Conservation (phyloP, 2,888 invertebrate genomes). For the Smittia sp. region DNA sequence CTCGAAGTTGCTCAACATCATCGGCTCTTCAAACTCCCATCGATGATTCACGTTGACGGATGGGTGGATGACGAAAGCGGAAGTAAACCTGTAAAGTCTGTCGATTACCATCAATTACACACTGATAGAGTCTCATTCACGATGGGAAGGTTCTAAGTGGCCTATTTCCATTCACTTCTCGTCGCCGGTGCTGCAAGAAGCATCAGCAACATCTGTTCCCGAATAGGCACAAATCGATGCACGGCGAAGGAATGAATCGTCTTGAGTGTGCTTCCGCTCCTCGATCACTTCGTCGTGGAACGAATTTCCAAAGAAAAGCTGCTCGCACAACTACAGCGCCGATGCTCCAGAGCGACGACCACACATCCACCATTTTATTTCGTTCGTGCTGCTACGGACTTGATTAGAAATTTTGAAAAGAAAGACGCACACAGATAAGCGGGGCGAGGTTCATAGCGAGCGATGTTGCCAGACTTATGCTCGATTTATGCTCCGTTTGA, state of each 20-base stretch:
- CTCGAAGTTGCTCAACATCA: background rate
- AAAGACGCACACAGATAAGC: constrained; percentile 30
- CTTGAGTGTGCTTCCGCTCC: background rate
- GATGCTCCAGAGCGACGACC: background rate
- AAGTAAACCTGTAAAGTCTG: background rate
- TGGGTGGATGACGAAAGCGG: background rate
- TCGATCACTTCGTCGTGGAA: constrained; percentile 10
- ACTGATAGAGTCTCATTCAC: background rate
- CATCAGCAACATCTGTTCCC: constrained; percentile 28
- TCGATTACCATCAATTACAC: background rate
- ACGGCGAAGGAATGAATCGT: background rate
- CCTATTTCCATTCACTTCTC: background rate
- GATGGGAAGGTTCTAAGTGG: no score
- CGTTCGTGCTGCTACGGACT: constrained; percentile 9
- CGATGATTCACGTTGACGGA: background rate
- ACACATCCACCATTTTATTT: constrained; percentile 41
- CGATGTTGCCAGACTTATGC: constrained; percentile 33
- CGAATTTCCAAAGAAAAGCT: background rate
- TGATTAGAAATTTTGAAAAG: constrained; percentile 37
- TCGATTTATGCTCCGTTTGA: constrained; percentile 18
- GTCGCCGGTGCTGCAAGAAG: background rate
- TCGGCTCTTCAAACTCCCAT: background rate
- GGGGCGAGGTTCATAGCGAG: background rate
- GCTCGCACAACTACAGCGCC: background rate
- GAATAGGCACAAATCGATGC: background rate